Conservation (phyloP, 2,888 invertebrate genomes). For the Hoplodrina ambigua region DNA sequence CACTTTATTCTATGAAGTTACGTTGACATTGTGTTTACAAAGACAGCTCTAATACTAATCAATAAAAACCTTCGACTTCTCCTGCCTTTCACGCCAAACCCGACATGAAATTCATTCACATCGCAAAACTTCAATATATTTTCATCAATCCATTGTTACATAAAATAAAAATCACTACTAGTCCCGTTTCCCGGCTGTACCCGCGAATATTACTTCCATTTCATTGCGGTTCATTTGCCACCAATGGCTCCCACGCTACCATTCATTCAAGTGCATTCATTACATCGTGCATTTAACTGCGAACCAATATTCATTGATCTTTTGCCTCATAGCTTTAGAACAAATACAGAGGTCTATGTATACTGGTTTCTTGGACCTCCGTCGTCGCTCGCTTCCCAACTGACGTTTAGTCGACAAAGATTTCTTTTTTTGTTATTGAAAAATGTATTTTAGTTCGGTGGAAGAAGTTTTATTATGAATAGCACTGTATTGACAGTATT, state of each 20-base stretch:
- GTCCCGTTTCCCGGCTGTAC: constrained; percentile 39
- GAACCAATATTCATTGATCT: constrained; percentile 50
- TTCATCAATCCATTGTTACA: constrained; percentile 28
- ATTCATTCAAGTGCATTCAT: constrained; percentile 73
- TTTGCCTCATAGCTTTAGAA: not conserved
- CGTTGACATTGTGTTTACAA: too few species aligned
- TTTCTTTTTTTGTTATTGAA: constrained; percentile 53
- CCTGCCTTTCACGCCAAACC: not conserved
- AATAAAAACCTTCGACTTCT: not conserved
- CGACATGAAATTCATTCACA: not conserved
- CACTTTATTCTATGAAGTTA: too few species aligned
- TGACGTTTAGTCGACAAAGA: constrained; percentile 56
- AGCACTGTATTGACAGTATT: constrained; percentile 29
- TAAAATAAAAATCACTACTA: constrained; percentile 50
- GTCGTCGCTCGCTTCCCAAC: constrained; percentile 63
- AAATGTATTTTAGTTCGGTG: constrained; percentile 24
- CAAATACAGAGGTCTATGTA: constrained; percentile 26
- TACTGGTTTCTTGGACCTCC: constrained; percentile 62
- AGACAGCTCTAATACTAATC: too few species aligned
- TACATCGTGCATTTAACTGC: constrained; percentile 57
- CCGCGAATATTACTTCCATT: constrained; percentile 61
- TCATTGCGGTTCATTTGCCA: constrained; percentile 68
- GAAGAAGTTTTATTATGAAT: constrained; percentile 44
- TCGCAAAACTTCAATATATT: constrained; percentile 27
- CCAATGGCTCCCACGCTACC: constrained; percentile 68